Base-by-base conservation (phyloP, 2,113 vertebrate species). In the Neogobius melanostomus region DNA sequence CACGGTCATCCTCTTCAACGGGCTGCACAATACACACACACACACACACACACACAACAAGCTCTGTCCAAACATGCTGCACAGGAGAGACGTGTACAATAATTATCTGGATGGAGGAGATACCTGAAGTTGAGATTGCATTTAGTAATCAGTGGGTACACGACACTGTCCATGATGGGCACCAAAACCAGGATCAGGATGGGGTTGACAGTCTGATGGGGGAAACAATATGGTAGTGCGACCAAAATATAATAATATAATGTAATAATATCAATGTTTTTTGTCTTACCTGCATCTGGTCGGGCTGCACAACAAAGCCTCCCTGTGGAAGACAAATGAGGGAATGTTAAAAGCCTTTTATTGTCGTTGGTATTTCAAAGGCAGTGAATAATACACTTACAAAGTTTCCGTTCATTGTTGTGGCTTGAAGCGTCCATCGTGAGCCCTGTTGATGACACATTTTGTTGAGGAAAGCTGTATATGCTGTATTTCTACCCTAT, bases 361-460 rank as follows among this genome's bases (percentile, higher is more conserved):
- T 5, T n/a, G 51, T 61, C 5, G 11, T 62, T 45, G 15, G 12
- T 42, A 1, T 0, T 45, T 52, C 45, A 1, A 53, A 45, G 8
- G 2, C 43, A 11, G 28, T 1, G 43, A 51, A 16, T 4, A 5
- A 51, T 28, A 42, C 48, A 94, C 97, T 87, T 90, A 98, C 97
- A 83, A 99, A 94, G 84, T 93, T 70, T 5, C 96, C 96, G n/a
- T 91, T 21, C 97, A 99, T 97, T 4, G 87, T 92, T 44, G 96
- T 95, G 6, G 97, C 97, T 85, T 99, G 97, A n/a, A 99, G 87
- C 0, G 97, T 99, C 97, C 97, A 99, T 75, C 97, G 93, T 17
- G 97, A 99, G 2, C 95, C 96, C 97, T 99, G 85, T 10, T 69
- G 11, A 15, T 6, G 21, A 5, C 4, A 49, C 17, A 54, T 21